These are phyloP conservation scores for Sphaerophoria rueppellii DNA, from an alignment of 2,888 invertebrate species.

Conservation along the genomic window DNA sequence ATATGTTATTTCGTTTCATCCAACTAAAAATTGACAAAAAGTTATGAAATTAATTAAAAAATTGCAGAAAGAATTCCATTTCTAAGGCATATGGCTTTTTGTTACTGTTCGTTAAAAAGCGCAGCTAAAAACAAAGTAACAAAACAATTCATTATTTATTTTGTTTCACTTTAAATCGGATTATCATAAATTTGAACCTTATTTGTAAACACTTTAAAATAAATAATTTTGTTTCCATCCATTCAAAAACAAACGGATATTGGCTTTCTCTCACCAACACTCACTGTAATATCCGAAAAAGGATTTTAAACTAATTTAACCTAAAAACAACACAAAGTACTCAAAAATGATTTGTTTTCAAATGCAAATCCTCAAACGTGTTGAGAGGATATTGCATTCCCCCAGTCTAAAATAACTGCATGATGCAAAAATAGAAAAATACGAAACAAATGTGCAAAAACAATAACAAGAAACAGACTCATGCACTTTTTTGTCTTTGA, in stretches of 20 bases:
- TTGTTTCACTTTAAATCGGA: too few species aligned
- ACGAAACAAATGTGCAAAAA: not conserved
- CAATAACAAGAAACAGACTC: not conserved
- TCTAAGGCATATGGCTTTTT: too few species aligned
- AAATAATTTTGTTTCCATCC: not conserved
- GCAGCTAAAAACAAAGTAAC: too few species aligned
- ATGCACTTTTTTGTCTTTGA: constrained; percentile 16
- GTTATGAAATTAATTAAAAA: too few species aligned
- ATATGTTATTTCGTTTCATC: too few species aligned
- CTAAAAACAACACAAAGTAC: constrained; percentile 8
- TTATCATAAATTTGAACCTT: too few species aligned
- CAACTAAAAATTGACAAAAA: too few species aligned
- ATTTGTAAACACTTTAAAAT: too few species aligned
- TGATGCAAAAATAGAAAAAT: constrained; percentile 18
- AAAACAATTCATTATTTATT: too few species aligned
- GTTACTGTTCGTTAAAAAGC: too few species aligned
- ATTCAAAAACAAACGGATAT: constrained; percentile 7
- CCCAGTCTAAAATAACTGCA: constrained; percentile 32
- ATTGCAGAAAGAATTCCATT: too few species aligned
- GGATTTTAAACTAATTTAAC: constrained; percentile 38
- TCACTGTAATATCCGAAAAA: not conserved
- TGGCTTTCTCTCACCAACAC: not conserved
- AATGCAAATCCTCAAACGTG: constrained; percentile 10
- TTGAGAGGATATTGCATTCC: constrained; percentile 33
- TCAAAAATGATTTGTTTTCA: not conserved